phyloP scores from a whole-genome alignment of 2,797 vertebrate species.

The Danionella dracula region DNA sequence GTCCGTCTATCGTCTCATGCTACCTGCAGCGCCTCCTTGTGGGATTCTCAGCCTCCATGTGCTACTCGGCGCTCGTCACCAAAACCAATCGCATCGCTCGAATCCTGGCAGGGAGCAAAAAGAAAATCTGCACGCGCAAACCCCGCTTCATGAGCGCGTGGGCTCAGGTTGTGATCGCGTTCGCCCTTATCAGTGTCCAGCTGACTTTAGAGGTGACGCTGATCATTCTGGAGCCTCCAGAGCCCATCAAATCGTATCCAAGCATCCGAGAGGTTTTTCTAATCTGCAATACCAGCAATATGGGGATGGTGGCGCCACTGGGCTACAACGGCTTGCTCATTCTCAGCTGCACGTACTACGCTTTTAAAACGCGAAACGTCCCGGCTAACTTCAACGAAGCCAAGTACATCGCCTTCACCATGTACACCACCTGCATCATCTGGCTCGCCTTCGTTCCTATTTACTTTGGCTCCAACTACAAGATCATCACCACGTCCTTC shows the following conservation, averaged over 20 bases:
- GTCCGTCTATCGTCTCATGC: constrained; percentile 86
- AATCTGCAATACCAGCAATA: constrained; percentile 96
- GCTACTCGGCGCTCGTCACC: constrained; percentile 95
- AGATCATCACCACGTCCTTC: constrained; percentile 98
- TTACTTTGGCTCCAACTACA: constrained; percentile 99
- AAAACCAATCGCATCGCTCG: constrained; percentile 95
- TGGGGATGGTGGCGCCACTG: constrained; percentile 89
- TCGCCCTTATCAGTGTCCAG: constrained; percentile 87
- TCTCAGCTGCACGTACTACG: constrained; percentile 97
- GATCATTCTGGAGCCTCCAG: constrained; percentile 91
- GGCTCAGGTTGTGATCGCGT: constrained; percentile 93
- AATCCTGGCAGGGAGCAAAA: constrained; percentile 98
- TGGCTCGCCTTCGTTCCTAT: constrained; percentile 98
- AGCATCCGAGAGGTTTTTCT: constrained; percentile 95
- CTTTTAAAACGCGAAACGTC: constrained; percentile 97
- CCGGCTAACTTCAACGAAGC: constrained; percentile 98
- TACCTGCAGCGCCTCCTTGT: constrained; percentile 94
- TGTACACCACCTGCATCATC: constrained; percentile 99
- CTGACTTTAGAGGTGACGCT: constrained; percentile 86
- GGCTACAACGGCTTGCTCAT: constrained; percentile 97
- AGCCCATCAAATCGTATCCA: constrained; percentile 90
- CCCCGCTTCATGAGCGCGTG: constrained; percentile 97
- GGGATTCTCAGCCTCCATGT: constrained; percentile 96
- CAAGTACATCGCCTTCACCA: constrained; percentile 98
- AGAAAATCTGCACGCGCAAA: constrained; percentile 97